These are phyloP conservation scores for Pheosia tremula DNA, from an alignment of 2,888 invertebrate species.

Conservation along the genomic window DNA sequence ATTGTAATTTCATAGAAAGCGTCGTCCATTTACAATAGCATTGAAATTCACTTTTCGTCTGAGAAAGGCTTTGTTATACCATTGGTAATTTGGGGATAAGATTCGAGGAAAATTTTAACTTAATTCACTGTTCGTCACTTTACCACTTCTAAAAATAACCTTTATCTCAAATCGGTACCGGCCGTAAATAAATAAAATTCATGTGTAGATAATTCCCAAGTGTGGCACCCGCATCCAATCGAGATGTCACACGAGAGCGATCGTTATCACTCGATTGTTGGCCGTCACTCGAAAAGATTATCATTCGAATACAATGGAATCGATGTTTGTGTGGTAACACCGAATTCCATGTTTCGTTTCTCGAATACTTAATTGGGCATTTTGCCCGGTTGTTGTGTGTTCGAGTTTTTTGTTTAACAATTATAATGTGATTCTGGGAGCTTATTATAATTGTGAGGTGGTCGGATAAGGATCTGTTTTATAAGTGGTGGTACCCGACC, in stretches of 20 bases:
- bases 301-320: conserved; percentile 55
- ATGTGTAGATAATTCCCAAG: conserved; percentile 30
- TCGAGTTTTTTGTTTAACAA: conserved; percentile 28
- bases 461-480: conserved; percentile 1
- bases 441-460: conserved; percentile 15
- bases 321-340: conserved; percentile 36
- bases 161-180: conserved; percentile 21
- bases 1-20: too few species aligned
- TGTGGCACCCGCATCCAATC: conserved; percentile 65
- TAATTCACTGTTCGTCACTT: conserved; percentile 16
- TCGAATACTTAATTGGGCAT: conserved; percentile 49
- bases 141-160: conserved; percentile 4
- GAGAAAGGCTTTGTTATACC: too few species aligned
- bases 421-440: conserved; percentile 21
- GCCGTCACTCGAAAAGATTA: conserved; percentile 45
- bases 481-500: not conserved
- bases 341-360: conserved; percentile 31
- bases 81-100: not conserved
- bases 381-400: conserved; percentile 31
- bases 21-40: too few species aligned
- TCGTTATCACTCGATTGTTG: conserved; percentile 53
- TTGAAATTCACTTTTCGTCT: too few species aligned
- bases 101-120: not conserved
- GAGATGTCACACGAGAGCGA: conserved; percentile 45
- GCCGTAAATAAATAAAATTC: conserved; percentile 35